Conservation (phyloP, 1,140 invertebrate genomes). For the Coelopa frigida region DNA sequence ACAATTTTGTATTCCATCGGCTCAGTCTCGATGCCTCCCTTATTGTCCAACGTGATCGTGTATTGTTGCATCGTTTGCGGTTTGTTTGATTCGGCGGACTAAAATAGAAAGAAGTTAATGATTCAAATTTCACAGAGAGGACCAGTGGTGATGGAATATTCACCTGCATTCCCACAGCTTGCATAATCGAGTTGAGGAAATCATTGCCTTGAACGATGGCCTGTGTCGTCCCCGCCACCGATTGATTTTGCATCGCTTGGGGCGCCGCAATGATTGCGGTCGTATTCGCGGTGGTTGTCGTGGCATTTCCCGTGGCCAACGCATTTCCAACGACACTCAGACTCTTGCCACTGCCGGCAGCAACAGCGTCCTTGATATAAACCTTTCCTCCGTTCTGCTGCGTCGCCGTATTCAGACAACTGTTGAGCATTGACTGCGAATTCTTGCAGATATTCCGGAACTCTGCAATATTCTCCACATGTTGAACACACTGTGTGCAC, state of each 20-base stretch:
- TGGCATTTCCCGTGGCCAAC: no score
- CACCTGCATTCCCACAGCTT: slow-evolving; percentile 37
- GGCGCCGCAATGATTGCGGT: no score
- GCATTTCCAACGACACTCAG: slow-evolving; percentile 30
- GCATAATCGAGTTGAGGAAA: slow-evolving; percentile 38
- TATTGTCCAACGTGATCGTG: slow-evolving; percentile 48
- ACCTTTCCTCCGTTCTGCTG: slow-evolving; percentile 58
- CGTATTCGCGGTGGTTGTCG: no score
- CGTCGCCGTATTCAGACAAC: slow-evolving; percentile 58
- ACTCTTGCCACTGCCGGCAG: slow-evolving; percentile 29
- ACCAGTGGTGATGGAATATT: background rate
- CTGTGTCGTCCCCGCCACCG: no score
- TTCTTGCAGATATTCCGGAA: slow-evolving; percentile 59
- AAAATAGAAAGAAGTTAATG: slow-evolving; percentile 1
- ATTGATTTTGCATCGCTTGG: no score
- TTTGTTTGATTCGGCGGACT: slow-evolving; percentile 1
- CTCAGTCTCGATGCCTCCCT: slow-evolving; percentile 46
- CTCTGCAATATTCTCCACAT: slow-evolving; percentile 54
- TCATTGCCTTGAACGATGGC: no score
- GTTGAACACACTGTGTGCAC: slow-evolving; percentile 57
- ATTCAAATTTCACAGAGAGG: background rate
- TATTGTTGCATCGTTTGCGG: slow-evolving; percentile 23
- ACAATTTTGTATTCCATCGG: slow-evolving; percentile 47
- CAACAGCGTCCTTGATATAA: slow-evolving; percentile 50
- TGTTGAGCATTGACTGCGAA: slow-evolving; percentile 60